These are phyloP conservation scores for Anoplolepis gracilipes DNA, from an alignment of 1,140 invertebrate genomes.

Conservation along the genomic window DNA sequence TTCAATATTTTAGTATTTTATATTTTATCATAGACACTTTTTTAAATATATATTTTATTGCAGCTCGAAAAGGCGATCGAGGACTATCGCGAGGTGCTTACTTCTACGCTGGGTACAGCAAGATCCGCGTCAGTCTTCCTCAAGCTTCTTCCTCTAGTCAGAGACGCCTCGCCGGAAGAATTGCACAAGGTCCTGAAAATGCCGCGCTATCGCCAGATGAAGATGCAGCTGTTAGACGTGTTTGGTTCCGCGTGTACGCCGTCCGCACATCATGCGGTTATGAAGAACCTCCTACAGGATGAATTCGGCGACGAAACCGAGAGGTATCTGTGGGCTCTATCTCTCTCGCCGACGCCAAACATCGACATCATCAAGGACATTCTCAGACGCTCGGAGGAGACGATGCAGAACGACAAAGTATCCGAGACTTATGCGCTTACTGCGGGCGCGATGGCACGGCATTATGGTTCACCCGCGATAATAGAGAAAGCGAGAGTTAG, in stretches of 20 bases:
- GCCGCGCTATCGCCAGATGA: constrained; percentile 80
- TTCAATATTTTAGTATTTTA: not conserved
- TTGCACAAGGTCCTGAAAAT: constrained; percentile 88
- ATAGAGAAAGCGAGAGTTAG: constrained; percentile 85
- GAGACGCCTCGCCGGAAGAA: constrained; percentile 87
- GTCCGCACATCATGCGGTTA: constrained; percentile 89
- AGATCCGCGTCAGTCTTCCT: constrained; percentile 89
- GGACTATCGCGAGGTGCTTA: constrained; percentile 85
- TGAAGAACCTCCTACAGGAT: constrained; percentile 88
- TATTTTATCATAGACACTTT: not conserved
- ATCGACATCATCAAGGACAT: constrained; percentile 88
- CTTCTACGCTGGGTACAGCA: constrained; percentile 88
- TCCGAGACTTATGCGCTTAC: constrained; percentile 89
- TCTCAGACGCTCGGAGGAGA: constrained; percentile 84
- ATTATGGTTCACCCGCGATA: constrained; percentile 74
- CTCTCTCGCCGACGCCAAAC: constrained; percentile 85
- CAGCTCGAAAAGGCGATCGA: constrained; percentile 87
- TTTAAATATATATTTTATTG: constrained; percentile 53
- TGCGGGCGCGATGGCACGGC: constrained; percentile 88
- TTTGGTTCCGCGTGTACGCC: constrained; percentile 90
- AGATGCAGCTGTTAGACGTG: constrained; percentile 89
- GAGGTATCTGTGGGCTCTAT: constrained; percentile 91
- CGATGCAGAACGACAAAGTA: constrained; percentile 87
- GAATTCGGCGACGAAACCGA: constrained; percentile 88
- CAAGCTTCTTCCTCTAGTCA: constrained; percentile 87